Conservation (phyloP, 2,888 invertebrate genomes). For the Leptura quadrifasciata region DNA sequence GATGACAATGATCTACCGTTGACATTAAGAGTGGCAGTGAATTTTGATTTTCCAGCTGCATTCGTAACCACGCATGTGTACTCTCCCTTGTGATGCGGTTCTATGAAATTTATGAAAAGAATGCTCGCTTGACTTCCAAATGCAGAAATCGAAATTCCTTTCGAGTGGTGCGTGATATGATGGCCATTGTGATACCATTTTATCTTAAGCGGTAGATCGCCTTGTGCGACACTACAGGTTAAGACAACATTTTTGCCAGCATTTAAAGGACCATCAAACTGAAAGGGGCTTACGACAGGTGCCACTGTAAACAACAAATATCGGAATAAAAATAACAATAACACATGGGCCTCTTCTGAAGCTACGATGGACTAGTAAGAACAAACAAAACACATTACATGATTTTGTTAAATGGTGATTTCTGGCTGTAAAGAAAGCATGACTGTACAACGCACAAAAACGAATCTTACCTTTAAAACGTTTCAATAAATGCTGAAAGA, state of each 20-base stretch:
- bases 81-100: slow-evolving; percentile 83
- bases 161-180: slow-evolving; percentile 70
- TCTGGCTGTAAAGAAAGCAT: slow-evolving; percentile 55
- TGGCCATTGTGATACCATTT: slow-evolving; percentile 83
- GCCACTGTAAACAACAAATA: slow-evolving; percentile 74
- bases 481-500: slow-evolving; percentile 52
- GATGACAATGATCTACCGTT: slow-evolving; percentile 62
- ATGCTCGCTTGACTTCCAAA: slow-evolving; percentile 76
- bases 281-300: slow-evolving; percentile 78
- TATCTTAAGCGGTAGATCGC: slow-evolving; percentile 83
- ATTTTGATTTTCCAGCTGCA: slow-evolving; percentile 73
- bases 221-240: slow-evolving; percentile 83
- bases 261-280: slow-evolving; percentile 80
- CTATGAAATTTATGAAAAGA: slow-evolving; percentile 84
- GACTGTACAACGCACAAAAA: slow-evolving; percentile 52
- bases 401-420: slow-evolving; percentile 47
- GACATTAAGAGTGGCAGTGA: slow-evolving; percentile 66
- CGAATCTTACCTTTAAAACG: slow-evolving; percentile 51
- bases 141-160: slow-evolving; percentile 67
- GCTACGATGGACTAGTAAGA: slow-evolving; percentile 51
- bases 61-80: slow-evolving; percentile 84
- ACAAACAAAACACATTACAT: slow-evolving; percentile 44
- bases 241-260: slow-evolving; percentile 84
- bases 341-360: slow-evolving; percentile 66
- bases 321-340: slow-evolving; percentile 45